These are phyloP conservation scores for Microcebus jonahi DNA, from an alignment of 2,113 vertebrate genomes.

Conservation along the genomic window DNA sequence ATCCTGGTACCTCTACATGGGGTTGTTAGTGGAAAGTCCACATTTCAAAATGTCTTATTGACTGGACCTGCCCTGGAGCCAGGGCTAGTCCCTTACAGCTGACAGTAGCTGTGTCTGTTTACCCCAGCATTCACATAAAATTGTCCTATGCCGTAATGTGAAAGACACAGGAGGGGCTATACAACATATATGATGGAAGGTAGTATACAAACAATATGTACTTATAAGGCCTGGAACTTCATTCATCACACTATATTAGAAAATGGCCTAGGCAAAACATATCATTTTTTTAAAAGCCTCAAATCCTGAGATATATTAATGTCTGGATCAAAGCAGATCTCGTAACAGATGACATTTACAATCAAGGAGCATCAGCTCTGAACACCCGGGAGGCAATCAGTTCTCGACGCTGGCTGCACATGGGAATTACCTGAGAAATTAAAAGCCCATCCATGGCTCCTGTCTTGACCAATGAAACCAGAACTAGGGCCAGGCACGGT, in stretches of 20 bases:
- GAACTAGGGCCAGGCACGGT: too few species aligned
- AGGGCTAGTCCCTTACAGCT: too few species aligned
- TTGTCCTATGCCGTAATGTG: rapidly evolving
- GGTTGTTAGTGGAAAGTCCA: background rate
- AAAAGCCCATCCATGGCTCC: background rate
- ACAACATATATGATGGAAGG: background rate
- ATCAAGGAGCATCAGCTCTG: background rate
- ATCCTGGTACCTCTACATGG: background rate
- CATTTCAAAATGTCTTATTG: background rate
- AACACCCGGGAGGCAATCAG: background rate
- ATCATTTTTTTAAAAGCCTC: background rate
- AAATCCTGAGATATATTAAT: background rate
- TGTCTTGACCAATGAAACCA: rapidly evolving
- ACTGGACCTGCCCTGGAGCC: rapidly evolving
- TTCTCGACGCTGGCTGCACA: background rate
- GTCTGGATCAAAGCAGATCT: background rate
- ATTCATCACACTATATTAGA: background rate
- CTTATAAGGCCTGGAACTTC: background rate
- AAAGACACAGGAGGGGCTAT: background rate
- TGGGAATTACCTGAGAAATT: background rate
- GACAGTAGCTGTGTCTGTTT: background rate
- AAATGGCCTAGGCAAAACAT: background rate
- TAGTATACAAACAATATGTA: background rate
- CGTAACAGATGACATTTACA: background rate
- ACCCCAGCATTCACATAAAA: background rate